Evolutionary conservation across 2,888 invertebrate genomes (phyloP).

Genomic region (Hyposoter didymator): DNA sequence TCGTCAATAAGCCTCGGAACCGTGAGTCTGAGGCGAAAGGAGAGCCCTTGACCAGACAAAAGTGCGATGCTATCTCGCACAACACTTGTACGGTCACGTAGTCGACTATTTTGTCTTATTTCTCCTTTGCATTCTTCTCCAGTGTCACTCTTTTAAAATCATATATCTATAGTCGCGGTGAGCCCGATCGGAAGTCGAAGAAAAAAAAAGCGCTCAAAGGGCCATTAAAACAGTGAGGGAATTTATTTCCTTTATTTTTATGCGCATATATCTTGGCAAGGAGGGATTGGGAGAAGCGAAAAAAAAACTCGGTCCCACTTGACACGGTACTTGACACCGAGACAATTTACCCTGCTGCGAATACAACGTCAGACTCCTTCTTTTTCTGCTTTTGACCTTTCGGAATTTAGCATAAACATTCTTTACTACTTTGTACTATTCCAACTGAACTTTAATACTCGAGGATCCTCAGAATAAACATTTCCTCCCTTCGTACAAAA

Average conservation of each 20-base stretch:
- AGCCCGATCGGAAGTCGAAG: slow-evolving; percentile 1
- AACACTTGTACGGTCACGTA: slow-evolving; percentile 50
- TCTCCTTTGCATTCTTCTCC: not conserved
- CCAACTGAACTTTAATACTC: slow-evolving; percentile 13
- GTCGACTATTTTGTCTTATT: slow-evolving; percentile 20
- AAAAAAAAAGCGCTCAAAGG: not conserved
- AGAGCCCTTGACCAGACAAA: slow-evolving; percentile 47
- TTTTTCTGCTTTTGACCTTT: slow-evolving; percentile 17
- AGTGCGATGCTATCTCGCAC: slow-evolving; percentile 23
- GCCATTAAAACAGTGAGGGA: slow-evolving; percentile 26
- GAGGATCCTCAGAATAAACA: slow-evolving; percentile 22
- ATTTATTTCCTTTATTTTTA: slow-evolving; percentile 1
- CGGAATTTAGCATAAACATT: slow-evolving; percentile 39
- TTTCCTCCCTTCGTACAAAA: not conserved
- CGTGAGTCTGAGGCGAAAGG: slow-evolving; percentile 8
- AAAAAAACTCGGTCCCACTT: slow-evolving; percentile 23
- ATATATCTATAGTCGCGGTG: slow-evolving; percentile 19
- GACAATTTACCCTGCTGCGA: slow-evolving; percentile 24
- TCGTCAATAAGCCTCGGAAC: not conserved
- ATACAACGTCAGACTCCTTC: slow-evolving; percentile 1
- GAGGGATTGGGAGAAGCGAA: not conserved
- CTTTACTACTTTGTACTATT: slow-evolving; percentile 3
- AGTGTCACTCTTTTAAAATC: slow-evolving; percentile 8
- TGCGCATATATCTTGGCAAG: not conserved
- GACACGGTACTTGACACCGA: slow-evolving; percentile 35